Base-by-base conservation (phyloP, 1,140 invertebrate species). In the Bombus consobrinus region DNA sequence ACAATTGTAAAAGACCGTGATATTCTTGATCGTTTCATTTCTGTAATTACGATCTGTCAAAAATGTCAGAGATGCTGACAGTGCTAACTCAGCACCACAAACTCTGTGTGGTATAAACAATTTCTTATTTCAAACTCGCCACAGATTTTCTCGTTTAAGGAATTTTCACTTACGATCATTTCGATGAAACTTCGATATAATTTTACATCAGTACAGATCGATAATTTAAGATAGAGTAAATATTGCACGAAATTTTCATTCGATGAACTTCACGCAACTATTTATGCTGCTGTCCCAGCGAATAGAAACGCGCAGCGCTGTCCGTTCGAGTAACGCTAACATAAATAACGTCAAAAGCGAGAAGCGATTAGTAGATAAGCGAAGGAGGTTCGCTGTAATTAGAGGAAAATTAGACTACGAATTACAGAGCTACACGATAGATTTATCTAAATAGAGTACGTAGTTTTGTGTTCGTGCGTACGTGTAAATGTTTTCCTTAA, bases 351-450 rank as follows among this genome's bases (percentile, higher is more conserved):
- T 59, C 25, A 59, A 37, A 75, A 47, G 66, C 82, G 66, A 62
- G 28, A 25, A 69, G 47, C 25, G 39, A 9, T 47, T 43, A 41
- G 18, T 64, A 57, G 53, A 41, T 66, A 47, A 85, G 78, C 57
- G 71, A 81, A 53, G 47, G 32, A 73, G 15, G 64, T 53, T 32
- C 82, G 62, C 75, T 71, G 15, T 71, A 37, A 79, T 47, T 47
- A 59, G 53, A 69, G 53, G 53, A 71, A 79, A 53, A 79, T 84
- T 83, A 78, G 75, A 78, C 53, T 83, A 82, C 69, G 41, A 72
- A 13, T 71, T 71, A 71, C 53, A 83, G 75, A 79, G 22, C 77
- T 64, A 77, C n/a, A 64, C n/a, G 76, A 78, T 59, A 69, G 68
- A 84, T 53, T 68, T 68, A 59, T 47, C 47, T 71, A 79, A 79